Base-by-base conservation (phyloP, 2,888 invertebrate genomes). In the Alloplasta piceator region DNA sequence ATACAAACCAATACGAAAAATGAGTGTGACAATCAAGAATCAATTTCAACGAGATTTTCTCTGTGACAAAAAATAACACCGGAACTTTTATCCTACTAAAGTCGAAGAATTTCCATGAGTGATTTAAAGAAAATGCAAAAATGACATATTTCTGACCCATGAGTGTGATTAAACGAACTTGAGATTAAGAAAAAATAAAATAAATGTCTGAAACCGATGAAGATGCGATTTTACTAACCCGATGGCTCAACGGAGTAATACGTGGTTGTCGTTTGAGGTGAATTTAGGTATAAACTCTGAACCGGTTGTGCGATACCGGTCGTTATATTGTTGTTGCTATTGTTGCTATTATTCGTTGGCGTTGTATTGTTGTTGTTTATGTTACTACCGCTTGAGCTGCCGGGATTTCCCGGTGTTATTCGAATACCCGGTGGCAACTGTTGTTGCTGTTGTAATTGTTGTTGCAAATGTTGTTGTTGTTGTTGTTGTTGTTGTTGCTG, bases 161-260 rank as follows among this genome's bases (percentile, higher is more conserved):
- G 26, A 26, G 26, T 3, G 26, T 3, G 26, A 26, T 26, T 26
- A 1, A 26, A 26, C 26, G 26, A 26, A 26, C 26, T 26, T 26
- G 26, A 26, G 26, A 26, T 26, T 26, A 26, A 26, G 3, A 1
- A 26, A 26, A 26, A 26, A 26, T 26, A 26, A 26, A 26, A 26
- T 26, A 26, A 26, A n/a, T n/a, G n/a, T 26, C 26, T 2, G 26
- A 2, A 26, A 26, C 3, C 3, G 3, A 26, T 26, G 3, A 26
- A 2, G 3, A 26, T 26, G n/a, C n/a, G 3, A 26, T 26, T 26
- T 7, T n/a, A 82, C 85, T 83, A 78, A 91, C 91, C 90, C 66
- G 89, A 86, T n/a, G 90, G 78, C 43, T 91, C 91, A 52, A 91
- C 88, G 9, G 91, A 91, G 81, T 90, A 91, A 77, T 91, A 91